A percentile compares a stretch with the other conserved stretches of the same genome.
phyloP scores from a whole-genome alignment of 2,113 vertebrate genomes.

The Dipodomys ordii region DNA sequence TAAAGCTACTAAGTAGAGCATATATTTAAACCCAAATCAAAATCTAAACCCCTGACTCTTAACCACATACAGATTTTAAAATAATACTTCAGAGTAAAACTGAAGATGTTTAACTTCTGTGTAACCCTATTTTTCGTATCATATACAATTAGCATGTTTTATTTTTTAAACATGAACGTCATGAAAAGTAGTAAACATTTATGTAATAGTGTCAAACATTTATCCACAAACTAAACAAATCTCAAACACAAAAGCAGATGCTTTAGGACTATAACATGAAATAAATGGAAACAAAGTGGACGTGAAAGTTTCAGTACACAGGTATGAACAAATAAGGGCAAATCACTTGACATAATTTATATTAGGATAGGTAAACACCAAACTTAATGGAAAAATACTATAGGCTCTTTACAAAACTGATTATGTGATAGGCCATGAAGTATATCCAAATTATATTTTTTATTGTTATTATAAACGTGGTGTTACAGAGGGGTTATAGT shows the following conservation, averaged over 20 bases:
- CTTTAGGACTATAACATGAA: slow-evolving; percentile 43
- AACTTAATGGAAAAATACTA: slow-evolving; percentile 59
- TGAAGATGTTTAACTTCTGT: slow-evolving; percentile 45
- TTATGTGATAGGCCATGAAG: slow-evolving; percentile 5
- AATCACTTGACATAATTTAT: slow-evolving; percentile 55
- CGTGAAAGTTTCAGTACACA: slow-evolving; percentile 55
- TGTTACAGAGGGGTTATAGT: no score
- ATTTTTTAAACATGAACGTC: slow-evolving; percentile 44
- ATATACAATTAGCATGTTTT: slow-evolving; percentile 38
- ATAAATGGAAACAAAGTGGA: slow-evolving; percentile 55
- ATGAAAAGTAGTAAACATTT: slow-evolving; percentile 61
- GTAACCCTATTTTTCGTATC: slow-evolving; percentile 35
- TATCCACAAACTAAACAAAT: slow-evolving; percentile 56
- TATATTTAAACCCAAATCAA: slow-evolving; percentile 54
- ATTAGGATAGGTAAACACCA: background rate
- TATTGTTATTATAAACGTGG: no score
- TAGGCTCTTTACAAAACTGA: slow-evolving; percentile 46
- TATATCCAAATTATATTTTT: slow-evolving; percentile 25
- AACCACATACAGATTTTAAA: slow-evolving; percentile 65
- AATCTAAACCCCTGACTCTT: slow-evolving; percentile 52
- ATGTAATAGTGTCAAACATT: slow-evolving; percentile 44
- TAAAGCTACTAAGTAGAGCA: slow-evolving; percentile 20
- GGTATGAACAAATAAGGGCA: slow-evolving; percentile 52
- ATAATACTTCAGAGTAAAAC: slow-evolving; percentile 30
- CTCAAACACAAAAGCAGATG: slow-evolving; percentile 66